These are phyloP conservation scores for Ictalurus furcatus DNA, from an alignment of 2,113 vertebrate genomes.

Conservation along the genomic window DNA sequence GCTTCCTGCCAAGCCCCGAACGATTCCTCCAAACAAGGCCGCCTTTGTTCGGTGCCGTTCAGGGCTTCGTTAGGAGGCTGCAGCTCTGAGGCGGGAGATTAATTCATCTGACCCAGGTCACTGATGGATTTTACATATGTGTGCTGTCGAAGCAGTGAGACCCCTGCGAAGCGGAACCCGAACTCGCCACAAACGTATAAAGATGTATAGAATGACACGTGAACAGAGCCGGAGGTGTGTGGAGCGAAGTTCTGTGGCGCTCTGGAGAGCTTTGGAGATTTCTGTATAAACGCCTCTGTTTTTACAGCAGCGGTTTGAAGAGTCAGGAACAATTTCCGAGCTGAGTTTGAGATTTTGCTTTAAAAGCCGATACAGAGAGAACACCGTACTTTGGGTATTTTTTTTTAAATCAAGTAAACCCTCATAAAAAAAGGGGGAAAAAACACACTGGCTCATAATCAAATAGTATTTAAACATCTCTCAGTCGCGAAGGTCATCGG, in stretches of 20 bases:
- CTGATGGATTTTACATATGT: constrained; percentile 33
- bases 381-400: no score
- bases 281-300: constrained; percentile 22
- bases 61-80: constrained; percentile 55
- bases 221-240: constrained; percentile 35
- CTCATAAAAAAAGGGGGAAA: no score
- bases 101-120: constrained; percentile 35
- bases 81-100: constrained; percentile 50
- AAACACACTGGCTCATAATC: not conserved
- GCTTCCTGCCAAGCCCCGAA: constrained; percentile 44
- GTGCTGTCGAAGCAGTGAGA: constrained; percentile 16
- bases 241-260: constrained; percentile 6
- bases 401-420: no score
- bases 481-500: not conserved
- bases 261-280: constrained; percentile 24
- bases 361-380: not conserved
- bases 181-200: constrained; percentile 7
- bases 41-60: constrained; percentile 53
- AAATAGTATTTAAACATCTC: not conserved
- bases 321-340: not conserved
- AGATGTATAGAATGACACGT: constrained; percentile 31
- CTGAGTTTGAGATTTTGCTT: not conserved
- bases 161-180: constrained; percentile 16
- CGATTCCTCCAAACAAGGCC: constrained; percentile 56
- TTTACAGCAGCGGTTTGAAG: constrained; percentile 23